phyloP scores from a whole-genome alignment of 2,888 invertebrate genomes.

The Nesidiocoris tenuis region DNA sequence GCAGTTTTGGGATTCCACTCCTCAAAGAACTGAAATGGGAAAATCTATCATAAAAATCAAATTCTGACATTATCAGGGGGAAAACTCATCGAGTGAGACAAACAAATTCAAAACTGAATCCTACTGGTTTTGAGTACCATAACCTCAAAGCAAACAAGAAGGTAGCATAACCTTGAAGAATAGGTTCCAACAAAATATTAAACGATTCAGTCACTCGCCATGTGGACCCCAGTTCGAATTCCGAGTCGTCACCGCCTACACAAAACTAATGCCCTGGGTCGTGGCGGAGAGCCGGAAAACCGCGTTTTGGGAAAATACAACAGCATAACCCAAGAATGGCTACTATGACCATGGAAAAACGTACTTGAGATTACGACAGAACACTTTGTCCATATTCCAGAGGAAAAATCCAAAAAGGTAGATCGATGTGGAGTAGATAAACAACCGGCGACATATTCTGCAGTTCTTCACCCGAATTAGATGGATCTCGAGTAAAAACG shows the following conservation, averaged over 20 bases:
- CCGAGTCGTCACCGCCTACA: too few species aligned
- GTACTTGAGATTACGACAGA: conserved; percentile 54
- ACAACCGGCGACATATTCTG: conserved; percentile 49
- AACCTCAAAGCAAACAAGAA: too few species aligned
- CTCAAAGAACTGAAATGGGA: conserved; percentile 50
- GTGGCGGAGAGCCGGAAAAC: too few species aligned
- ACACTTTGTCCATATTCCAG: conserved; percentile 57
- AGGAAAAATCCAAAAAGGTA: conserved; percentile 55
- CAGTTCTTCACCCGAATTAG: conserved; percentile 49
- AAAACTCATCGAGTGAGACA: background rate
- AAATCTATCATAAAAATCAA: background rate
- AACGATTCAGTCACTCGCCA: too few species aligned
- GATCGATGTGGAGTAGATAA: conserved; percentile 49
- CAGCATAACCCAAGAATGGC: too few species aligned
- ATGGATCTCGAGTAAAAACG: conserved; percentile 50
- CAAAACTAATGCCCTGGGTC: too few species aligned
- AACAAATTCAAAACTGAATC: conserved; percentile 21
- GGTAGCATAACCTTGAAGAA: too few species aligned
- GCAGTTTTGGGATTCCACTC: conserved; percentile 48
- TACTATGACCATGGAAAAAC: conserved; percentile 36
- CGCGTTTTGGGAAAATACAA: too few species aligned
- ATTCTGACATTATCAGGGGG: background rate
- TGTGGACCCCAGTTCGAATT: too few species aligned
- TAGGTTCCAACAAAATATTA: too few species aligned
- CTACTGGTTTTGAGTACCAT: too few species aligned